A percentile compares a stretch with the other conserved stretches of the same genome.
These are phyloP conservation scores for Andricus quercusramuli DNA, from an alignment of 2,888 invertebrate genomes.

Conservation along the genomic window DNA sequence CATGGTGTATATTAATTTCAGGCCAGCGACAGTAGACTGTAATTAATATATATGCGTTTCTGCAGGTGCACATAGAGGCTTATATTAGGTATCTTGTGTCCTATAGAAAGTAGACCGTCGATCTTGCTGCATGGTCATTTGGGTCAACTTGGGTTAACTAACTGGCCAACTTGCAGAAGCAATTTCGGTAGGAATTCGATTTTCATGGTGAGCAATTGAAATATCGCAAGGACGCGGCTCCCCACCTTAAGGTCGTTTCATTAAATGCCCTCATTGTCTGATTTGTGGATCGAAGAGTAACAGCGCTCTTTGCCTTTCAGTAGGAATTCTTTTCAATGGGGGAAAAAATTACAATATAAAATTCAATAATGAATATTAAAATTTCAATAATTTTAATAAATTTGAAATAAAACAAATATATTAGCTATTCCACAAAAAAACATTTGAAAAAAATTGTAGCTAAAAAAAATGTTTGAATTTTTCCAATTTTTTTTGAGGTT, in stretches of 20 bases:
- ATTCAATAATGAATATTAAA: no score
- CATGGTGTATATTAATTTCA: slow-evolving; percentile 17
- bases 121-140: slow-evolving; percentile 43
- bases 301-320: background rate
- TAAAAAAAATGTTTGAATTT: no score
- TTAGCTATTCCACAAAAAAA: no score
- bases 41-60: slow-evolving; percentile 26
- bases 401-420: no score
- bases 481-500: no score
- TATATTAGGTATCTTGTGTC: slow-evolving; percentile 45
- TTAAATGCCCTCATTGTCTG: slow-evolving; percentile 30
- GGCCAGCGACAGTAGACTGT: slow-evolving; percentile 11
- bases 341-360: no score
- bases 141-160: slow-evolving; percentile 32
- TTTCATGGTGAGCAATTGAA: slow-evolving; percentile 51
- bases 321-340: slow-evolving; percentile 17
- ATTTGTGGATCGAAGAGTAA: slow-evolving; percentile 10
- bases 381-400: no score
- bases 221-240: slow-evolving; percentile 64
- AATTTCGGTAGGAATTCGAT: slow-evolving; percentile 44
- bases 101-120: slow-evolving; percentile 46
- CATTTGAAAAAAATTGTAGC: no score
- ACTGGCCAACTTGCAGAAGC: background rate
- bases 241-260: slow-evolving; percentile 61
- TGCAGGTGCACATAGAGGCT: slow-evolving; percentile 37